Base-by-base conservation (phyloP, 2,888 invertebrate species). In the Hypsopygia costalis region DNA sequence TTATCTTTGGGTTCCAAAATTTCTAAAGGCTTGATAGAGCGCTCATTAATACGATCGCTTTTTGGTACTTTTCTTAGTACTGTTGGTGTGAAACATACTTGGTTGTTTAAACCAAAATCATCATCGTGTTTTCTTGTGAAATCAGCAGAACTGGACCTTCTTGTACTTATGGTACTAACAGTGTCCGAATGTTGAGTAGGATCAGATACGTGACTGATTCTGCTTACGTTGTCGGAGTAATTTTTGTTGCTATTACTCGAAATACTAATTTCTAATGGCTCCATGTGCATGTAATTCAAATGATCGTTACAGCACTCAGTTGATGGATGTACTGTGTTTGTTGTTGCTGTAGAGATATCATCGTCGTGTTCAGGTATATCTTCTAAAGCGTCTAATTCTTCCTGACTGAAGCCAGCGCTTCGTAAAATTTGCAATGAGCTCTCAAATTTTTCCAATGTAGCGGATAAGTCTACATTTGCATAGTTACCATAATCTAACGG, bases 371-470 rank as follows among this genome's bases (percentile, higher is more conserved):
- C 88, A 0, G 86, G 81, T 29, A 85, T 81, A 40, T 86, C 86
- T 61, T 89, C 86, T 41, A 87, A 58, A 34, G 77, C 86, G 10
- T 91, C 90, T 5, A 90, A 55, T 47, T 91, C 91, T 46, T 91
- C 90, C 52, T 89, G 89, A 43, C 90, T 90, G 48, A 92, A 90
- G 0, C 91, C 91, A 7, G 91, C 91, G 56, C 90, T 91, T 44
- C 90, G 81, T 11, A 93, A 64, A 27, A 93, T 85, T 56, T 94
- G 93, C 52, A 93, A 90, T 34, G 94, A 93, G 69, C 93, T 95
- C 69, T 95, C 95, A 66, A 95, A 95, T 51, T 94, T 91, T 58
- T 94, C 93, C 40, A 95, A 76, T 0, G 94, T 94, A 52, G 93
- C 92, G 43, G 92, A 92, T 69, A 95, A 93, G 65, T 95, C 93